Base-by-base conservation (phyloP, 2,797 vertebrate genomes). In the Enteromius fasciolatus region DNA sequence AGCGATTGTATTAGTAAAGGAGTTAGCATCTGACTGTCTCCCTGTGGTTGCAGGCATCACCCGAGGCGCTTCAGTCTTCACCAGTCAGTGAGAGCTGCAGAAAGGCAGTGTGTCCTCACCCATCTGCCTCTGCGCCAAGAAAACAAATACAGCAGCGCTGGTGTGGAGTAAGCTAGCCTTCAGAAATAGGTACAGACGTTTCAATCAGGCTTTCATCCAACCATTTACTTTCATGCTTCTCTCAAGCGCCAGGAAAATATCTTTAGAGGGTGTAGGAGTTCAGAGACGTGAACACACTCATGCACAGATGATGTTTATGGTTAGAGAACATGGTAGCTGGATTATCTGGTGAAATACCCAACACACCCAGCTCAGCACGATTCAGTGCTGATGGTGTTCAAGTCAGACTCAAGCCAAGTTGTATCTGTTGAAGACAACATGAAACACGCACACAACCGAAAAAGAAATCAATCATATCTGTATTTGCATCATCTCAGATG, bases 31-130 rank as follows among this genome's bases (percentile, higher is more conserved):
- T 59, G 80, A 86, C 83, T 78, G 74, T 50, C 52, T 85, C 44
- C 68, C 68, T 74, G 70, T 70, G 67, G 57, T 80, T 72, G 3
- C 64, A 68, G 83, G 75, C 83, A 63, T 72, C 15, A 83, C 85
- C 87, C 10, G 74, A 81, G 83, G 85, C 83, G 10, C 48, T 79
- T 78, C 69, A 54, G 80, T 83, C 74, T 77, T 73, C 68, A 46
- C 68, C 54, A 44, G 77, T 78, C 50, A 52, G 78, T 52, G 39
- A 54, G 73, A 57, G 59, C 46, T 72, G 33, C 64, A 83, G 78
- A 81, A 78, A 70, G 72, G 11, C 50, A 36, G 17, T 80, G 76
- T 72, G 52, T 82, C 68, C 66, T 82, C 78, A 79, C 39, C 6
- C 31, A 57, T 61, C 54, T 80, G 46, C 23, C 33, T 28, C 36